Conservation (phyloP, 2,888 invertebrate genomes). For the Shargacucullia verbasci region DNA sequence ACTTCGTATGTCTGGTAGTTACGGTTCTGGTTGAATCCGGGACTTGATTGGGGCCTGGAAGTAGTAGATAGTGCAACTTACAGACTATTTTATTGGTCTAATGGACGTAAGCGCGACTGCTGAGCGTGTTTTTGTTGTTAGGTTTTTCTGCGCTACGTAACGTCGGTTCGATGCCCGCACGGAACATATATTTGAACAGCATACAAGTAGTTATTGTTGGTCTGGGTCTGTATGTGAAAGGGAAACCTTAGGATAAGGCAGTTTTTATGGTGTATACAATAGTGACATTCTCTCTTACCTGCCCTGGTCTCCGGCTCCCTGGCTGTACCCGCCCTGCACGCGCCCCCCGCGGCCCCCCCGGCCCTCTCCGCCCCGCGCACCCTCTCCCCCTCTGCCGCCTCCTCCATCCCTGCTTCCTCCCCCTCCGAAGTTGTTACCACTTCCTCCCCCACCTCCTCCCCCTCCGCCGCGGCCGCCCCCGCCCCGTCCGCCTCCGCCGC, state of each 20-base stretch:
- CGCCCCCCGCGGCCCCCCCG: conserved; percentile 64
- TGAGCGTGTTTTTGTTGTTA: no score
- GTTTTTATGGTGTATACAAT: no score
- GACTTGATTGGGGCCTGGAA: conserved; percentile 74
- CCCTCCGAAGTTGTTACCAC: conserved; percentile 62
- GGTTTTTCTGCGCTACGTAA: no score
- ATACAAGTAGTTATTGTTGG: not conserved
- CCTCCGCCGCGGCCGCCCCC: conserved; percentile 52
- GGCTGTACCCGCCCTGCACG: conserved; percentile 49
- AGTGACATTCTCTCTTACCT: conserved; percentile 55
- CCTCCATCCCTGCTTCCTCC: conserved; percentile 57
- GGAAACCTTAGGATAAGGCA: no score
- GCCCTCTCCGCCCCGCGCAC: conserved; percentile 63
- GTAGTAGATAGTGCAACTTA: no score
- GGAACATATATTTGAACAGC: not conserved
- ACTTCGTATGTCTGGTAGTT: conserved; percentile 59
- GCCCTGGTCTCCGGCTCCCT: conserved; percentile 64
- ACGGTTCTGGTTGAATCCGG: conserved; percentile 66
- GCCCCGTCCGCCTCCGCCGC: conserved; percentile 71
- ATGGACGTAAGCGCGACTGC: no score
- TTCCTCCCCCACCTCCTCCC: conserved; percentile 71
- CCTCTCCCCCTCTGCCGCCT: conserved; percentile 60
- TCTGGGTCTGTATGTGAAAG: no score
- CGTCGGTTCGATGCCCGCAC: no score
- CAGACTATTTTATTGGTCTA: no score